Base-by-base conservation (phyloP, 2,113 vertebrate genomes). In the Phalacrocorax carbo region DNA sequence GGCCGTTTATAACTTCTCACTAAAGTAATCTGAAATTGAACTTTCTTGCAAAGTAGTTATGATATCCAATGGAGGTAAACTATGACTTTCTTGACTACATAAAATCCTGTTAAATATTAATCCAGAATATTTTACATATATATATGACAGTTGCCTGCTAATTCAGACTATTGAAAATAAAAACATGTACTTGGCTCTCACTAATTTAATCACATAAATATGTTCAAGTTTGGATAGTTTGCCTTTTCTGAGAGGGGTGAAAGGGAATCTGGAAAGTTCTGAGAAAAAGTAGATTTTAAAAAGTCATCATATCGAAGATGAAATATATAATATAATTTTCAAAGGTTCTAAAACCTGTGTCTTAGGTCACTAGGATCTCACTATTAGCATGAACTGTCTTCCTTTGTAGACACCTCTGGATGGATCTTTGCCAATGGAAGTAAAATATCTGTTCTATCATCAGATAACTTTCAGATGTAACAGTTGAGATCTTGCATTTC, bases 181-280 rank as follows among this genome's bases (percentile, higher is more conserved):
- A 88, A 85, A 48, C 0, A 7, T 20, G 0, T 22, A 25, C 57
- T 52, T 1, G 3, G 1, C 7, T 83, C 15, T 8, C 22, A 46
- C 2, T 36, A 26, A 76, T 58, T 69, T 46, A 69, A 55, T 1
- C 8, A 62, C 26, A 30, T 9, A 38, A 61, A 62, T 38, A 46
- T 13, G 5, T 68, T 51, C 4, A 51, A 36, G 16, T 60, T 52
- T 69, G 4, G 21, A 34, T 54, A 4, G 5, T 66, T 46, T 80
- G 23, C 3, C 13, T 40, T 32, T 78, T 49, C 32, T 85, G 5
- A 21, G 9, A 10, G 2, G 3, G 0, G 4, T 42, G 3, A 8
- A 52, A 60, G 26, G n/a, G 4, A 77, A 77, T 55, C 34, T 32
- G 26, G 9, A 69, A 44, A 27, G 15, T 46, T 58, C 11, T 32